Percentiles rank a stretch among this genome's conserved stretches.
These are phyloP conservation scores for Megalopta genalis DNA, from an alignment of 1,140 invertebrate genomes.

Conservation along the genomic window DNA sequence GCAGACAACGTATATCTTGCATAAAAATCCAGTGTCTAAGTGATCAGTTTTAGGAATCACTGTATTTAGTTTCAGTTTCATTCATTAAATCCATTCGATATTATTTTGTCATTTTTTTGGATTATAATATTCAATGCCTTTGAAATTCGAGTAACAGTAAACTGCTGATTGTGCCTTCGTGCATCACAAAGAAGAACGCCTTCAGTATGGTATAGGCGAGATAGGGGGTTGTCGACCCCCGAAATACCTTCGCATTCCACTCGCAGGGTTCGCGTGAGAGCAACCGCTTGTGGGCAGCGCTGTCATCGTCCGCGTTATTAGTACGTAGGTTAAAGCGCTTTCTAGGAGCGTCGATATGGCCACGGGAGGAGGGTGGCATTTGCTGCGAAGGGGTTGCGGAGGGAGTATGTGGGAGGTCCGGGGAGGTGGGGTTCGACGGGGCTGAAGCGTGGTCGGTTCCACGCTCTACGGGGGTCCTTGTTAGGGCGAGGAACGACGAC, in stretches of 20 bases:
- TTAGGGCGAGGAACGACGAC: constrained; percentile 61
- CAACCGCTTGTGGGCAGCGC: constrained; percentile 67
- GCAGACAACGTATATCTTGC: too few relatives aligned
- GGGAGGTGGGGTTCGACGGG: constrained; percentile 58
- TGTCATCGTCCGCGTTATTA: constrained; percentile 70
- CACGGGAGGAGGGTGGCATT: constrained; percentile 1
- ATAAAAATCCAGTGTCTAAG: too few relatives aligned
- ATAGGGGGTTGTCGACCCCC: too few relatives aligned
- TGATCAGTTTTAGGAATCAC: too few relatives aligned
- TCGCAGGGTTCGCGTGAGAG: constrained; percentile 63
- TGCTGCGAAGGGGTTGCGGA: background rate
- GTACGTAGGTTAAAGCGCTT: constrained; percentile 66
- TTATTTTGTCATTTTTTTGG: too few relatives aligned
- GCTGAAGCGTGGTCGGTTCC: constrained; percentile 60
- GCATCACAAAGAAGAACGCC: background rate
- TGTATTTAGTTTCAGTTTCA: too few relatives aligned
- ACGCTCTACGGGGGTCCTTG: constrained; percentile 61
- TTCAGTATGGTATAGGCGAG: background rate
- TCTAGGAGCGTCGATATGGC: constrained; percentile 69
- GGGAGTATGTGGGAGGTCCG: constrained; percentile 42
- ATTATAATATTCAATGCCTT: too few relatives aligned
- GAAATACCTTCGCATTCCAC: background rate
- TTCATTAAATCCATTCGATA: too few relatives aligned
- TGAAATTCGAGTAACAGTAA: too few relatives aligned
- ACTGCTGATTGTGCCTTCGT: background rate